A percentile compares a stretch with the other conserved stretches of the same genome.
phyloP scores from a whole-genome alignment of 2,797 vertebrate genomes.

The Muscicapa striata region DNA sequence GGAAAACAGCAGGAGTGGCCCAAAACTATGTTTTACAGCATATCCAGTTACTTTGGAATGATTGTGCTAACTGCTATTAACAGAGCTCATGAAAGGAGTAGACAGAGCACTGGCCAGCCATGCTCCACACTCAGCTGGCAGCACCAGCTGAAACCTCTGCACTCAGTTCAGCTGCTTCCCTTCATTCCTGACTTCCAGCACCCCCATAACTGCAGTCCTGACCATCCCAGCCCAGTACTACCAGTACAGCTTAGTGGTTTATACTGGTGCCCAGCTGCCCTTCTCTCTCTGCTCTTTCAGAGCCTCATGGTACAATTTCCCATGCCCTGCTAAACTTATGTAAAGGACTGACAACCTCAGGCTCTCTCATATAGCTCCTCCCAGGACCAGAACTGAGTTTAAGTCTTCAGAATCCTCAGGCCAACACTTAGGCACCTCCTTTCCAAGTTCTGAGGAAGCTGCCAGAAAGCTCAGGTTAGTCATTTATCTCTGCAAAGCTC shows the following conservation, averaged over 20 bases:
- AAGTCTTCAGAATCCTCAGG: neutral
- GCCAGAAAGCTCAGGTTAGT: neutral
- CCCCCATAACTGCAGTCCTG: neutral
- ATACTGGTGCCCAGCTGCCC: neutral
- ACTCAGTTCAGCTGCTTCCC: neutral
- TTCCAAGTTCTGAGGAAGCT: slow-evolving; percentile 11
- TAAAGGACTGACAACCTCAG: neutral
- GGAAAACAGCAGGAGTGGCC: neutral
- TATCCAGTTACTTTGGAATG: neutral
- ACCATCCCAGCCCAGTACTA: neutral
- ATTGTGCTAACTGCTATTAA: neutral
- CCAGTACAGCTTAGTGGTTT: neutral
- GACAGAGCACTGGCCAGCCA: neutral
- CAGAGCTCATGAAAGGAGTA: neutral
- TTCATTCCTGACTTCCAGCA: neutral
- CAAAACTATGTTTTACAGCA: neutral
- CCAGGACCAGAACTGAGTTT: neutral
- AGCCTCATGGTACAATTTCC: fast-evolving
- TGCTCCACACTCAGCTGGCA: neutral
- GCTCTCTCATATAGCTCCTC: neutral
- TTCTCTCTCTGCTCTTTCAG: neutral
- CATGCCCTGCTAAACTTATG: neutral
- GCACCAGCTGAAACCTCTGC: neutral
- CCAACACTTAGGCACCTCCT: neutral
- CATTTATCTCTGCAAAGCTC: slow-evolving; percentile 33